Base-by-base conservation (phyloP, 1,140 invertebrate genomes). In the Saccostrea glomerata region DNA sequence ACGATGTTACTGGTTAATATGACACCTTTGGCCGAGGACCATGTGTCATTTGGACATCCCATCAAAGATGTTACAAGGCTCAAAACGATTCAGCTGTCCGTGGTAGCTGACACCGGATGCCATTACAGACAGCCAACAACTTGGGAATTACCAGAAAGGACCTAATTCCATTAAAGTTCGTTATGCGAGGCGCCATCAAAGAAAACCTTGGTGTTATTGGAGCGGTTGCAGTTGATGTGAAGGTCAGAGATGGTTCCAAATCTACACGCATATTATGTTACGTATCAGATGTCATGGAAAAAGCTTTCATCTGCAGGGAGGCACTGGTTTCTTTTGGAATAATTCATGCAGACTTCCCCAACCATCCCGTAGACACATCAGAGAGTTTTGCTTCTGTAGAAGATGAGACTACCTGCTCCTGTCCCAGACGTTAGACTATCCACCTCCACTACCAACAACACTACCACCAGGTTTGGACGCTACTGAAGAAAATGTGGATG, bases 401-500 rank as follows among this genome's bases (percentile, higher is more conserved):
- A 60, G 9, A 60, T 11, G 58, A 60, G 5, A 20, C 58, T 17
- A 17, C 58, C 9, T 60, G 58, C 58, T 17, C 13, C 30, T 36
- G 30, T 36, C 30, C 30, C 30, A 36, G 30, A 36, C 30, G 30
- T 36, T 2, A 36, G 30, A 11, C 3, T 11, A 20, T 17, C 58
- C 58, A 60, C 58, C 58, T 60, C 58, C 58, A 60, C 58, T 60
- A 20, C 58, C 23, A 60, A 66, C 0, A 36, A 87, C 2, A 17
- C 9, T 47, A 84, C 30, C 0, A 55, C 85, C 77, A 83, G 82
- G 82, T 2, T 58, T 90, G 17, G 7, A 82, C 3, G 89, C 82
- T 11, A 86, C 86, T 47, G 89, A 87, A 36, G 73, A 90, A 13
- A 40, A 90, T 86, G 85, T 89, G 17, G 58, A 83, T 7, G n/a